These are phyloP conservation scores for Epiblema foenella DNA, from an alignment of 2,888 invertebrate genomes.

Conservation along the genomic window DNA sequence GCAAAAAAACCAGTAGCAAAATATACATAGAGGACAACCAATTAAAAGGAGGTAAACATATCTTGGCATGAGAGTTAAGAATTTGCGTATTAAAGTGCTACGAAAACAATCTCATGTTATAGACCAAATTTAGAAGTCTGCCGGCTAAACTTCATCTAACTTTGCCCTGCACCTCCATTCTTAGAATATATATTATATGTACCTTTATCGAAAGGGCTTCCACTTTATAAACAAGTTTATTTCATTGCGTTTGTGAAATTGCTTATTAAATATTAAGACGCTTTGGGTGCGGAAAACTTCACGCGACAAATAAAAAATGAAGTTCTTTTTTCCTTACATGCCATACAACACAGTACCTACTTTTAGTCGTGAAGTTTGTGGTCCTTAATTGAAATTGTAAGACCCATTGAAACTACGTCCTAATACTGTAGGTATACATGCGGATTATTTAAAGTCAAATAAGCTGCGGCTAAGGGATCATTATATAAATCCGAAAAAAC, in stretches of 20 bases:
- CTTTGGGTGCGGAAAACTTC: not conserved
- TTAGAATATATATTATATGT: not conserved
- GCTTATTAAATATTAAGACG: slow-evolving; percentile 29
- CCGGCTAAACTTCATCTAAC: slow-evolving; percentile 34
- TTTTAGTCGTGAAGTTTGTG: too few relatives aligned
- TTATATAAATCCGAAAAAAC: too few relatives aligned
- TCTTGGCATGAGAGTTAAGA: not conserved
- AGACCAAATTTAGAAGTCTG: slow-evolving; percentile 10
- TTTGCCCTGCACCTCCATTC: slow-evolving; percentile 36
- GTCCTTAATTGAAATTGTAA: too few relatives aligned
- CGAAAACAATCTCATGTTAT: slow-evolving; percentile 21
- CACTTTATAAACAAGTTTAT: slow-evolving; percentile 17
- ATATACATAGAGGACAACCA: too few relatives aligned
- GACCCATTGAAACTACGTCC: too few relatives aligned
- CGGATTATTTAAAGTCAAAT: too few relatives aligned
- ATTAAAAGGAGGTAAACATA: too few relatives aligned
- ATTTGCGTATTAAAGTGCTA: not conserved
- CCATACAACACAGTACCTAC: not conserved
- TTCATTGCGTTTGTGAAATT: slow-evolving; percentile 14
- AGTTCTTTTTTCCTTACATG: too few relatives aligned
- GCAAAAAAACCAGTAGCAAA: too few relatives aligned
- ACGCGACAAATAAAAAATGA: slow-evolving; percentile 1
- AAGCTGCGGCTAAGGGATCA: too few relatives aligned
- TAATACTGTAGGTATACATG: too few relatives aligned
- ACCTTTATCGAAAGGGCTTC: slow-evolving; percentile 11